A percentile compares a stretch with the other conserved stretches of the same genome.
Conservation (phyloP, 2,797 vertebrate species). For the Sus cebifrons region DNA sequence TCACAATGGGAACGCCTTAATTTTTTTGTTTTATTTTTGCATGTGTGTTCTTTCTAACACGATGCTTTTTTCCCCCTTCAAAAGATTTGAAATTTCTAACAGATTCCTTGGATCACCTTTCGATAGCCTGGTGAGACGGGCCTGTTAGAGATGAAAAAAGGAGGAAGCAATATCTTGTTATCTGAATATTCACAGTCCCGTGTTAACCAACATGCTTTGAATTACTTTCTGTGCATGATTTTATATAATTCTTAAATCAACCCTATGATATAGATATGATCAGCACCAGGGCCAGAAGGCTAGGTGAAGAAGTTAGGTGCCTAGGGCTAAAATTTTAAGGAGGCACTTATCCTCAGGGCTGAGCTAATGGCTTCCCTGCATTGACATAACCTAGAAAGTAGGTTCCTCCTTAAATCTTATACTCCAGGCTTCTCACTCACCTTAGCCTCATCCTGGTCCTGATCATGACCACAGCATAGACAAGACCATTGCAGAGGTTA, state of each 20-base stretch:
- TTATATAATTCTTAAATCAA: background rate
- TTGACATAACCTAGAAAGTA: background rate
- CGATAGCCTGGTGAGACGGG: background rate
- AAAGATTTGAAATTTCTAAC: background rate
- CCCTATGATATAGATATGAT: background rate
- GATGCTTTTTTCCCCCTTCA: background rate
- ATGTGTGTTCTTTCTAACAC: background rate
- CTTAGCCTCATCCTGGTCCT: background rate
- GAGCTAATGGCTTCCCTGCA: fast-evolving
- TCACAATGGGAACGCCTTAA: no score
- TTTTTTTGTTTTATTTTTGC: no score
- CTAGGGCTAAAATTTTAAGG: background rate
- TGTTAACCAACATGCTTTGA: background rate
- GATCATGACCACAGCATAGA: background rate
- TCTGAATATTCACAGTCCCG: background rate
- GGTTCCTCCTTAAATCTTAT: background rate
- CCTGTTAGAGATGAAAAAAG: background rate
- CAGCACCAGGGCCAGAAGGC: background rate
- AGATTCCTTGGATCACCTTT: background rate
- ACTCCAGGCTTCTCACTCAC: background rate
- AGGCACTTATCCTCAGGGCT: background rate
- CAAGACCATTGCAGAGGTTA: background rate
- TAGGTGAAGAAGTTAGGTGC: background rate
- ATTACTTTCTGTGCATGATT: background rate
- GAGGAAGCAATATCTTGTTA: background rate